phyloP scores from a whole-genome alignment of 2,113 vertebrate genomes.

The Rafetus swinhoei region DNA sequence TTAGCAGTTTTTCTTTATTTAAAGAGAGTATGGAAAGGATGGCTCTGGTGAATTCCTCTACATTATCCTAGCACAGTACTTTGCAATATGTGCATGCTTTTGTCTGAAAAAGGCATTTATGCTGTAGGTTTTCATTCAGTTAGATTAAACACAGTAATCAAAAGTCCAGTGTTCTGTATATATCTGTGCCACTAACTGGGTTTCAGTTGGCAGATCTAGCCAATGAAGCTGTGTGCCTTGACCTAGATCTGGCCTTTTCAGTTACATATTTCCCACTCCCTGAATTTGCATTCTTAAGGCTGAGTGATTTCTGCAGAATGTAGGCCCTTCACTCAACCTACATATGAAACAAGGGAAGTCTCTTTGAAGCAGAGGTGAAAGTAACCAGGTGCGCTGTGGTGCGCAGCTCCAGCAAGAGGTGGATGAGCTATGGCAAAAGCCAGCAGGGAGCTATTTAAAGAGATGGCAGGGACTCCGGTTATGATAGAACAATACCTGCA shows the following conservation, averaged over 20 bases:
- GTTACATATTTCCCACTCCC: neutral
- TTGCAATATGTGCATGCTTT: neutral
- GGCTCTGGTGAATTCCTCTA: neutral
- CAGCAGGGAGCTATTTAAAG: no score
- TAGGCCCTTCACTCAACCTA: neutral
- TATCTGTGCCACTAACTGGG: neutral
- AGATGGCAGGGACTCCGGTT: no score
- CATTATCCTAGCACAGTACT: neutral
- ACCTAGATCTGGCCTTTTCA: neutral
- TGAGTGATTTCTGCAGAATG: neutral
- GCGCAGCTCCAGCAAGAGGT: no score
- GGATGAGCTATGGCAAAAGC: no score
- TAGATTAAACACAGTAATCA: neutral
- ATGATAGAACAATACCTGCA: no score
- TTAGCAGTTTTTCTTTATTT: neutral
- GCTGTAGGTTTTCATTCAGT: neutral
- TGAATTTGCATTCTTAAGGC: neutral
- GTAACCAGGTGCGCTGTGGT: no score
- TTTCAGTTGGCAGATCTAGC: neutral
- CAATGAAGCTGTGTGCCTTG: accelerated
- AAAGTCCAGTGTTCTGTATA: neutral
- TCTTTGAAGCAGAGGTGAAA: neutral
- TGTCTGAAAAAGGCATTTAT: neutral
- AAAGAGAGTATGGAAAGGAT: neutral
- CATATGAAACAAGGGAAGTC: neutral